A percentile compares a stretch with the other conserved stretches of the same genome.
Evolutionary conservation across 1,140 invertebrate genomes (phyloP).

Genomic region (Pseudomyrmex concolor): DNA sequence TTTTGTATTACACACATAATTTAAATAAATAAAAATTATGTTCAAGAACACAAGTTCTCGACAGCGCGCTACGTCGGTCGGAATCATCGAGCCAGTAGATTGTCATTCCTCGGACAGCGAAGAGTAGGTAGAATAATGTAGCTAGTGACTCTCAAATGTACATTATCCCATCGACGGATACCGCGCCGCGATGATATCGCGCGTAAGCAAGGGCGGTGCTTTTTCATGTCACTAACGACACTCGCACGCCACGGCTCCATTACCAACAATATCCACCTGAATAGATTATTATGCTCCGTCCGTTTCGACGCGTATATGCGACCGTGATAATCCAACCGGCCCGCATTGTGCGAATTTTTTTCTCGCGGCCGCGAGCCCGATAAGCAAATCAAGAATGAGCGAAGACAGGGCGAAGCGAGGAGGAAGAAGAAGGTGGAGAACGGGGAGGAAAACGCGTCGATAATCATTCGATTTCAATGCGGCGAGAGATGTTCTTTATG

Average conservation of each 20-base stretch:
- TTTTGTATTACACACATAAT: too few relatives aligned
- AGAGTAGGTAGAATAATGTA: slow-evolving; percentile 28
- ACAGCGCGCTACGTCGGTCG: not conserved
- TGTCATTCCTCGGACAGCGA: not conserved
- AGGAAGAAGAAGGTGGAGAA: slow-evolving; percentile 11
- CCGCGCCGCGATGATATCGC: slow-evolving; percentile 31
- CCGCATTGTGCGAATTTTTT: slow-evolving; percentile 64
- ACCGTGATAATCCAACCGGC: slow-evolving; percentile 53
- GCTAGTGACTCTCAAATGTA: slow-evolving; percentile 40
- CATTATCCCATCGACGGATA: slow-evolving; percentile 35
- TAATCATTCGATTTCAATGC: slow-evolving; percentile 72
- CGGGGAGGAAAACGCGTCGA: slow-evolving; percentile 49
- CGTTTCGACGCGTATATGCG: slow-evolving; percentile 58
- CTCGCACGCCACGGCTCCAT: slow-evolving; percentile 58
- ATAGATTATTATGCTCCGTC: slow-evolving; percentile 69
- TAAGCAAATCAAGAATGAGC: slow-evolving; percentile 66
- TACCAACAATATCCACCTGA: slow-evolving; percentile 68
- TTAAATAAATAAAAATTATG: too few relatives aligned
- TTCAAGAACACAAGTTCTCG: not conserved
- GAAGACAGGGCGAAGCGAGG: not conserved
- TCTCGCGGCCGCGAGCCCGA: slow-evolving; percentile 54
- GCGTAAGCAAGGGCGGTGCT: slow-evolving; percentile 57
- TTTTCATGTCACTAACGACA: slow-evolving; percentile 60
- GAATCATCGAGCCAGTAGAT: not conserved
- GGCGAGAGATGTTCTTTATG: slow-evolving; percentile 34